Base-by-base conservation (phyloP, 1,140 invertebrate genomes). In the Whitmania pigra region DNA sequence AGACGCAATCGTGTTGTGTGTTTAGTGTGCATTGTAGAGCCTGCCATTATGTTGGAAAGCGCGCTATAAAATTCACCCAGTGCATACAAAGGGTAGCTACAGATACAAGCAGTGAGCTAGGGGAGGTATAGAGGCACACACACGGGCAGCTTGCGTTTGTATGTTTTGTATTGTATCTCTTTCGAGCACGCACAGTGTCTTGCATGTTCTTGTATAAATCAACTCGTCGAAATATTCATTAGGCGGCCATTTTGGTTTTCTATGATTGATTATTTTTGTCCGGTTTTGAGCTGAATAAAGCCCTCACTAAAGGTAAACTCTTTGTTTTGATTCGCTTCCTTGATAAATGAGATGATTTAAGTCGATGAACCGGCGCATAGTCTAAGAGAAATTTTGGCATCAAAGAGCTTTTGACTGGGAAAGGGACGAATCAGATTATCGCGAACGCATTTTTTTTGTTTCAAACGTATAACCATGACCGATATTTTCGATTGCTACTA, bases 251-350 rank as follows among this genome's bases (percentile, higher is more conserved):
- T 31, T 63, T 63, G 29, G 57, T 63, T 63, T 63, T 63, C 57
- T 63, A 63, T 63, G 57, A 63, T 63, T 63, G 29, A 63, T 63
- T 63, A 63, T 63, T 63, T 63, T 63, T 31, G 57, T 63, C 57
- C 29, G 22, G 57, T 63, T 63, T 63, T 31, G 22, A 63, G 20
- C 29, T 63, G 57, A 63, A 63, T 63, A 25, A 31, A 63, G 22
- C 57, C 29, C 57, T 63, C 22, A 49, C 22, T 63, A 63, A 63
- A 63, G 57, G 57, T 63, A 63, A 63, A 31, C 29, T 63, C 29
- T 63, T 31, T 63, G 22, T 31, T 31, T 63, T 25, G 43, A 49
- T 49, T 49, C 43, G 43, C 43, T 49, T 49, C 43, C 43, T 49
- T 49, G 43, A 49, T 49, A 49, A 49, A 49, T 49, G 43, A 13